These are phyloP conservation scores for Mus pahari DNA, from an alignment of 2,113 vertebrate genomes.

Conservation along the genomic window DNA sequence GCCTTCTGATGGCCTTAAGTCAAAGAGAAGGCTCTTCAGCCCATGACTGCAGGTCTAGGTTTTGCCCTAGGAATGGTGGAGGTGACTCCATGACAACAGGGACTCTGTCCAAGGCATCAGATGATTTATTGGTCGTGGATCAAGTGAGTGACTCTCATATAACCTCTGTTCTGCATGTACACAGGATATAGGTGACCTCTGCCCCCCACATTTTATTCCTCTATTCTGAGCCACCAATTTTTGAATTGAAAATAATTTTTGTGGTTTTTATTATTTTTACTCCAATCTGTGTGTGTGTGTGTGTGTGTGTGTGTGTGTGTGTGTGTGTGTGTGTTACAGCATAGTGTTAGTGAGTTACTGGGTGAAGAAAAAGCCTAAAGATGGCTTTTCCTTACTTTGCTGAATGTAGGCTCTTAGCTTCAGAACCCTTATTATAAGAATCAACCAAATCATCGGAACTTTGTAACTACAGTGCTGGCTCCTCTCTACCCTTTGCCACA, in stretches of 20 bases:
- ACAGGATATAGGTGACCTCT: background rate
- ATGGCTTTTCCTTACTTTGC: background rate
- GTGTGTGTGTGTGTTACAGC: background rate
- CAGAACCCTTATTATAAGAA: background rate
- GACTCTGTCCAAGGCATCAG: background rate
- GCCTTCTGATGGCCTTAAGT: background rate
- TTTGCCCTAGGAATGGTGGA: background rate
- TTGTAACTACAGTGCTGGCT: background rate
- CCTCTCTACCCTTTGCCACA: background rate
- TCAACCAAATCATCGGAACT: background rate
- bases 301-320: too few species aligned
- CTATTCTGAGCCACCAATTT: background rate
- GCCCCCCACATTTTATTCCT: background rate
- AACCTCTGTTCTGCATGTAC: background rate
- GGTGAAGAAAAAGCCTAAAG: too few species aligned
- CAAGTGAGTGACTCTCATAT: background rate
- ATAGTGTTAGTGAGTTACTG: background rate
- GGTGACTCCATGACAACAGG: background rate
- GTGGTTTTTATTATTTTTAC: background rate
- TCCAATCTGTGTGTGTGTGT: background rate
- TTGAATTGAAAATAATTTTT: background rate
- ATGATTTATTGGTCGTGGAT: background rate
- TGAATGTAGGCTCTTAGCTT: background rate
- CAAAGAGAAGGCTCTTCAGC: background rate
- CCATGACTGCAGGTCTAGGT: background rate